A percentile compares a stretch with the other conserved stretches of the same genome.
Conservation (phyloP, 1,140 invertebrate species). For the Thaumatotibia leucotreta region DNA sequence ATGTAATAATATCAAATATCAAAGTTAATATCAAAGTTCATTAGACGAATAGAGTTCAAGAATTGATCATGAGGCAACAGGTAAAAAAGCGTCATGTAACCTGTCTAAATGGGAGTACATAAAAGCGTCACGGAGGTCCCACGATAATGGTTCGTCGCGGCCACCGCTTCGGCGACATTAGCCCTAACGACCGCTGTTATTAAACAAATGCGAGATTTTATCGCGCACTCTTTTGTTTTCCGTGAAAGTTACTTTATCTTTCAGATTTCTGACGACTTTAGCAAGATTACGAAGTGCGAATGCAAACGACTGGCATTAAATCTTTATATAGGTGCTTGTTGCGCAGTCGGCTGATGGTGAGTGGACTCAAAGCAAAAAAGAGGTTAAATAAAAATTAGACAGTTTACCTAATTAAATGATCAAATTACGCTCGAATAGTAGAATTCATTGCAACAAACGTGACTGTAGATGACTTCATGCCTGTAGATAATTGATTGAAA, state of each 20-base stretch:
- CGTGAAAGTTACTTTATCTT: constrained; percentile 42
- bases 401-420: too few relatives aligned
- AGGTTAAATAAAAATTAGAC: too few relatives aligned
- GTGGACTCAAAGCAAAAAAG: background rate
- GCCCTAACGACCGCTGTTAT: constrained; percentile 64
- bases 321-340: background rate
- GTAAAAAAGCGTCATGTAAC: background rate
- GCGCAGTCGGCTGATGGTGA: background rate
- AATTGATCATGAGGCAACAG: background rate
- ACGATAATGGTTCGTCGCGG: constrained; percentile 25
- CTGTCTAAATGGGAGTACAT: background rate
- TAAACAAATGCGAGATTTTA: constrained; percentile 70
- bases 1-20: too few relatives aligned
- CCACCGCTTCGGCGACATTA: constrained; percentile 37
- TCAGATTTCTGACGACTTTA: background rate
- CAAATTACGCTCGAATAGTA: too few relatives aligned
- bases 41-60: background rate
- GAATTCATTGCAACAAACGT: too few relatives aligned
- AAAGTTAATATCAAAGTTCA: too few relatives aligned
- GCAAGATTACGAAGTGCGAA: background rate
- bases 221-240: constrained; percentile 54
- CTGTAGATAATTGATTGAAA: too few relatives aligned
- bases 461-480: too few relatives aligned
- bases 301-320: background rate
- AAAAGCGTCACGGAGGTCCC: constrained; percentile 31